phyloP scores from a whole-genome alignment of 1,140 invertebrate genomes.

The Hylaeus anthracinus region DNA sequence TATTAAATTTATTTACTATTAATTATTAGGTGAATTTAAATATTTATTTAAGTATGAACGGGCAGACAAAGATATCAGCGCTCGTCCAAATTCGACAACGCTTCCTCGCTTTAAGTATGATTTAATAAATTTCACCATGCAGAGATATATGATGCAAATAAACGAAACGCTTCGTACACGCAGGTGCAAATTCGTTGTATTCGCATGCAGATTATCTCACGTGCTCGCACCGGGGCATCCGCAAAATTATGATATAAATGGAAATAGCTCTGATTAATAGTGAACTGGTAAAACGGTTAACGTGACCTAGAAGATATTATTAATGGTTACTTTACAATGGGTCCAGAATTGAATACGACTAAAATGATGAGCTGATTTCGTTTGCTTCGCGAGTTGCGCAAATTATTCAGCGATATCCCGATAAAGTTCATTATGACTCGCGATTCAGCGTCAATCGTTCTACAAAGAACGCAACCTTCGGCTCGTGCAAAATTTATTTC shows the following conservation, averaged over 20 bases:
- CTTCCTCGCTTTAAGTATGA: slow-evolving; percentile 4
- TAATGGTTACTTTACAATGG: slow-evolving; percentile 54
- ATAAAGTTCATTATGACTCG: slow-evolving; percentile 29
- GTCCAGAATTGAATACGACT: slow-evolving; percentile 37
- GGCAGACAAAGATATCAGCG: background rate
- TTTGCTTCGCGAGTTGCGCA: slow-evolving; percentile 27
- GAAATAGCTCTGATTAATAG: slow-evolving; percentile 56
- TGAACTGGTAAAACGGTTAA: slow-evolving; percentile 39
- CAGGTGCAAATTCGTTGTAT: slow-evolving; percentile 57
- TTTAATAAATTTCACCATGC: slow-evolving; percentile 25
- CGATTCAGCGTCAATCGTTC: background rate
- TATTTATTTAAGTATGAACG: background rate
- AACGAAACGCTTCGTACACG: slow-evolving; percentile 45
- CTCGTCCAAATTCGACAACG: background rate
- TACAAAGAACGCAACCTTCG: background rate
- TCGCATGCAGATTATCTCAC: slow-evolving; percentile 51
- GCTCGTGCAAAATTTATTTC: background rate
- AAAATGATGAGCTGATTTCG: slow-evolving; percentile 45
- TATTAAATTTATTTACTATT: too few species aligned
- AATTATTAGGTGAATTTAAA: background rate
- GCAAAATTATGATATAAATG: slow-evolving; percentile 55
- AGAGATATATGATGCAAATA: slow-evolving; percentile 12
- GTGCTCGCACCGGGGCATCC: slow-evolving; percentile 23
- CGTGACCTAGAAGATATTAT: slow-evolving; percentile 50
- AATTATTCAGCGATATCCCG: slow-evolving; percentile 39